Evolutionary conservation across 2,113 vertebrate species (phyloP).

Genomic region (Percopsis transmontana): DNA sequence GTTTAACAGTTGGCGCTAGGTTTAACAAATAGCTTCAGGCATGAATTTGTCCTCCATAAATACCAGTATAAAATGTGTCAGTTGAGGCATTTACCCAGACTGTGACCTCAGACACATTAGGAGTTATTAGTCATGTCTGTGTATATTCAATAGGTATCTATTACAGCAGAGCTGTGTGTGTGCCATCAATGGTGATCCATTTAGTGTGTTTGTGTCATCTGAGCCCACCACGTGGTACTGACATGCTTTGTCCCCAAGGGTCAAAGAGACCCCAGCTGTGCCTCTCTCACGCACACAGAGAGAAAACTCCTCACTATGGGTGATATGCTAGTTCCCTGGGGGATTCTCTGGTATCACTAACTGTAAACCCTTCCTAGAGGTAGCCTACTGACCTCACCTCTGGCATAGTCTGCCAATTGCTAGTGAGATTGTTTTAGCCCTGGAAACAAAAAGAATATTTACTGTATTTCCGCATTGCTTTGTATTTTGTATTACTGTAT

Average conservation of each 20-base stretch:
- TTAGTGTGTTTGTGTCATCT: slow-evolving; percentile 32
- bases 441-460: too few species aligned
- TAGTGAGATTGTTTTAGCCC: too few species aligned
- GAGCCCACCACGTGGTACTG: slow-evolving; percentile 19
- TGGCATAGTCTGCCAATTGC: not conserved
- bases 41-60: too few species aligned
- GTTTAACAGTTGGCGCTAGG: too few species aligned
- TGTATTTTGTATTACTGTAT: too few species aligned
- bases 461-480: too few species aligned
- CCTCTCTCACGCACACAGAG: not conserved
- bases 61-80: not conserved
- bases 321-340: slow-evolving; percentile 18
- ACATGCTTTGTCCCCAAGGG: slow-evolving; percentile 55
- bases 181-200: not conserved
- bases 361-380: slow-evolving; percentile 28
- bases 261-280: slow-evolving; percentile 23
- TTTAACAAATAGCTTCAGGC: too few species aligned
- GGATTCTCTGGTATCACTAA: slow-evolving; percentile 47
- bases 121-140: slow-evolving; percentile 21
- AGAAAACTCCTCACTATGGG: not conserved
- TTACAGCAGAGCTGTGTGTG: not conserved
- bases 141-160: not conserved
- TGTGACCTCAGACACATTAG: slow-evolving; percentile 35
- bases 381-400: slow-evolving; percentile 10
- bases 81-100: slow-evolving; percentile 15